A percentile compares a stretch with the other conserved stretches of the same genome.
Conservation (phyloP, 2,888 invertebrate species). For the Nemotelus nigrinus region DNA sequence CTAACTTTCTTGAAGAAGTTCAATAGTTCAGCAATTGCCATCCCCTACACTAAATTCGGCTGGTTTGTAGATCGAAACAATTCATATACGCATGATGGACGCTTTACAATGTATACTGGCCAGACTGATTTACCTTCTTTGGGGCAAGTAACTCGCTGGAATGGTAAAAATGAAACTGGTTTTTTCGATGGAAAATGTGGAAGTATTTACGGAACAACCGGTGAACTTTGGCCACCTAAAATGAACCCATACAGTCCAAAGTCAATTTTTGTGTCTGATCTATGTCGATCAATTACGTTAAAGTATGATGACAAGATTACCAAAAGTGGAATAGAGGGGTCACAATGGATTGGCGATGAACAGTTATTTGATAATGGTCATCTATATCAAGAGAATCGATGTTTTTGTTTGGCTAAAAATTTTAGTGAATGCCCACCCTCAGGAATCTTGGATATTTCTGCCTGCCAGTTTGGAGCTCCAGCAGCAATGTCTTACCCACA, state of each 20-base stretch:
- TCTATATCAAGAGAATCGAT: slow-evolving; percentile 70
- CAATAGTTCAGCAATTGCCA: slow-evolving; percentile 65
- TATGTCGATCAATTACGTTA: slow-evolving; percentile 76
- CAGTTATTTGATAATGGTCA: slow-evolving; percentile 79
- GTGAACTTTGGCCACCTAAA: slow-evolving; percentile 82
- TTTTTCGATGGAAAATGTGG: slow-evolving; percentile 74
- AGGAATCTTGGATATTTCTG: slow-evolving; percentile 78
- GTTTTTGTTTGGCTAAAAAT: slow-evolving; percentile 72
- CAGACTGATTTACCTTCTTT: slow-evolving; percentile 71
- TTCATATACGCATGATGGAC: slow-evolving; percentile 78
- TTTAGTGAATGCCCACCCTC: slow-evolving; percentile 64
- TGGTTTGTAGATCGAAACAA: slow-evolving; percentile 86
- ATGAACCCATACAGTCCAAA: slow-evolving; percentile 67
- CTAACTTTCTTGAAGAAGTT: slow-evolving; percentile 69
- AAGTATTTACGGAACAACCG: slow-evolving; percentile 76
- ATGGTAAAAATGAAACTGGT: slow-evolving; percentile 68
- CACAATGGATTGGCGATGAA: slow-evolving; percentile 67
- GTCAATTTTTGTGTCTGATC: slow-evolving; percentile 77
- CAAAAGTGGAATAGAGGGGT: slow-evolving; percentile 57
- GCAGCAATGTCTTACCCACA: slow-evolving; percentile 85
- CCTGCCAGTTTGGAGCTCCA: slow-evolving; percentile 82
- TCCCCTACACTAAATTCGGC: slow-evolving; percentile 83
- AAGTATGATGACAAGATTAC: slow-evolving; percentile 53
- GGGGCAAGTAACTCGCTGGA: slow-evolving; percentile 79
- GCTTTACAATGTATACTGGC: slow-evolving; percentile 82